These are phyloP conservation scores for Dendrolimus punctatus DNA, from an alignment of 1,140 invertebrate species.

Conservation along the genomic window DNA sequence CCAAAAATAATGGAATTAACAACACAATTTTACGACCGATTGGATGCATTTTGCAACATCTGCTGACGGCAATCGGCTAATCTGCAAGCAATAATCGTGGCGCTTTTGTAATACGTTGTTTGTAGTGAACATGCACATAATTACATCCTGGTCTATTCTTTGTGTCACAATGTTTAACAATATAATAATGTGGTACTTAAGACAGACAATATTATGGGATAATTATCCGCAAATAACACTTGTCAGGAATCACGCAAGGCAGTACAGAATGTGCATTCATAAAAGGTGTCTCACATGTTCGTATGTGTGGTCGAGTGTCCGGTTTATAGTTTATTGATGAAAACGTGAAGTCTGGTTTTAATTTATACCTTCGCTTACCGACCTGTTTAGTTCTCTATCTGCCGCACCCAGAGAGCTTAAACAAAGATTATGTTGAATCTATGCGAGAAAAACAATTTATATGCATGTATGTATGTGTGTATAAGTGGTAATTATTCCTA, in stretches of 20 bases:
- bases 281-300: no score
- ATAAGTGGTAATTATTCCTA: no score
- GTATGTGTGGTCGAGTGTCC: neutral
- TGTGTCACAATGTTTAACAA: conserved; percentile 28
- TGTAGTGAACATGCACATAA: neutral
- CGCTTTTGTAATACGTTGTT: conserved; percentile 3
- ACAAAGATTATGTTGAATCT: no score
- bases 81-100: neutral
- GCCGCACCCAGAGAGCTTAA: no score
- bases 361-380: neutral
- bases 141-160: conserved; percentile 1
- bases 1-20: no score
- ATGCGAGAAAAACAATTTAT: no score
- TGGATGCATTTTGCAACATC: no score
- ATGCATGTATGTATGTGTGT: no score
- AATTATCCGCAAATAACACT: conserved; percentile 23
- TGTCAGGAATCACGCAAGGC: neutral
- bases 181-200: conserved; percentile 50
- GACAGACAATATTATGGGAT: conserved; percentile 6
- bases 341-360: neutral
- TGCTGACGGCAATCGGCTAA: no score
- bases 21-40: no score
- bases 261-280: neutral
- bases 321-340: neutral
- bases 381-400: no score